Evolutionary conservation across 2,888 invertebrate species (phyloP), one percentile per base, ranked within the genome.

Genomic region (Rhamnusium bicolor): DNA sequence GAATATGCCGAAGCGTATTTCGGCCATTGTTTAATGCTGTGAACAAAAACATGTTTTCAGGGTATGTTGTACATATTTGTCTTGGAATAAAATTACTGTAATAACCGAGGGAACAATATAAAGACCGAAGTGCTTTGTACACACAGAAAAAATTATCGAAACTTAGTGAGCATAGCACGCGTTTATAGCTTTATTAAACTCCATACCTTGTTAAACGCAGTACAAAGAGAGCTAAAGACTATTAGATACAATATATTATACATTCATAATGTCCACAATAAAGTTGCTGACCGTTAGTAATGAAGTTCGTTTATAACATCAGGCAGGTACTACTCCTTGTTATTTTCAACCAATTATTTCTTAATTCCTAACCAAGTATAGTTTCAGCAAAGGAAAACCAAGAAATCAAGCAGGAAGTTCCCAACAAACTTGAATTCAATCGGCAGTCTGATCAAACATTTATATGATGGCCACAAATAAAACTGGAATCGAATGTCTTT

Each of bases 311-410:
- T 47, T 69, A 51, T 51, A 54, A 70, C 47, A 19, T 61, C 62
- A 27, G 60, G 27, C 60, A 29, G 60, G 51, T 51, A 27, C 58
- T 71, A 61, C 65, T 71, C 71, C 69, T 75, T 75, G 71, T 56
- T 71, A 73, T 29, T 68, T 51, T 53, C 68, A 66, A 61, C 69
- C 75, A 75, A 71, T 75, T 75, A 73, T 61, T 73, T 62, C 58
- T 67, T 68, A 75, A 72, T 72, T 72, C 70, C 56, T 71, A 60
- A 54, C 68, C 75, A 65, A 72, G 70, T 71, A 68, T 66, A 63
- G 72, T 24, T 56, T 56, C 40, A 56, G 61, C 27, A 46, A 67
- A 65, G 60, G 61, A 47, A 32, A 32, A 40, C 14, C 66, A 40
- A 18, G 24, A 61, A 51, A 8, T 5, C 14, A 69, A 40, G 53